These are phyloP conservation scores for Hirtodrosophila histrioides DNA, from an alignment of 2,888 invertebrate species.

Conservation along the genomic window DNA sequence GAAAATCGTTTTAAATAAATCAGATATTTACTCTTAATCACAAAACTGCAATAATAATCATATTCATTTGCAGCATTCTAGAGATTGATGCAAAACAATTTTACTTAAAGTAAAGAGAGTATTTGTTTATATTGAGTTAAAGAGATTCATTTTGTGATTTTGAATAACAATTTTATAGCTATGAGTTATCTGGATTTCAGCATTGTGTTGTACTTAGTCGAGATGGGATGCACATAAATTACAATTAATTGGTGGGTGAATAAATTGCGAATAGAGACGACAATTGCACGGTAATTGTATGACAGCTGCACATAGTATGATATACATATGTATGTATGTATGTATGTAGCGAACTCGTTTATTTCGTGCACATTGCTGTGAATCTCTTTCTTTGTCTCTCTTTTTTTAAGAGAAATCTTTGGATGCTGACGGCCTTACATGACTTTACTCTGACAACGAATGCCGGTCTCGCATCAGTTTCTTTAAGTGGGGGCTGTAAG, in stretches of 20 bases:
- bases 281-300: not conserved
- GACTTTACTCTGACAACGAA: not conserved
- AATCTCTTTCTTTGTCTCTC: not conserved
- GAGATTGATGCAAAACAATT: slow-evolving; percentile 15
- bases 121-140: slow-evolving; percentile 63
- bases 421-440: not conserved
- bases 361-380: too few relatives aligned
- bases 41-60: too few relatives aligned
- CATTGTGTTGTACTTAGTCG: not conserved
- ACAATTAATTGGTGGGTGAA: not conserved
- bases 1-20: too few relatives aligned
- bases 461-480: slow-evolving; percentile 4
- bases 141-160: slow-evolving; percentile 2
- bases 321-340: not conserved
- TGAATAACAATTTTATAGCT: not conserved
- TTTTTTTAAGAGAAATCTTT: not conserved
- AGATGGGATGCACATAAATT: not conserved
- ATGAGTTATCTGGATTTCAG: not conserved
- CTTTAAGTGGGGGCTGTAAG: not conserved
- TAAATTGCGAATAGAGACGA: not conserved
- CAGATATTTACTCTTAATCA: too few relatives aligned
- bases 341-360: too few relatives aligned
- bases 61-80: slow-evolving; percentile 31
- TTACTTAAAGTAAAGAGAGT: slow-evolving; percentile 53
- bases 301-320: too few relatives aligned